Evolutionary conservation across 2,113 vertebrate species (phyloP).

Genomic region (Pluvianellus socialis): DNA sequence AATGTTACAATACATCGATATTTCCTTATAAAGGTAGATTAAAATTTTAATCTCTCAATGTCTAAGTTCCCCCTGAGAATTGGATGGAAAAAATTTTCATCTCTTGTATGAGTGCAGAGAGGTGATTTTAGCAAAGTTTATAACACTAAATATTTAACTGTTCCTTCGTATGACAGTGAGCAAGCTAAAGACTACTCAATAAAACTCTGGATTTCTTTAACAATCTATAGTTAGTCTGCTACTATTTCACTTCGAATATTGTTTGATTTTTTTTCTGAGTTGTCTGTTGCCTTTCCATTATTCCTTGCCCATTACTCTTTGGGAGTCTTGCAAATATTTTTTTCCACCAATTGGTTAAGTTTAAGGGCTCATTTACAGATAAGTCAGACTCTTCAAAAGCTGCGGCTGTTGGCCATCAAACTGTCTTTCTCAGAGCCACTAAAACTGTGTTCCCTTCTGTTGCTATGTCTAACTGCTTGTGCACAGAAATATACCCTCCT

Average conservation of each 20-base stretch:
- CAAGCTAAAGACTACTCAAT: neutral
- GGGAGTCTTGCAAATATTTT: neutral
- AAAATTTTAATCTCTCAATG: slow-evolving; percentile 21
- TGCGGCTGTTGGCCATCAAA: neutral
- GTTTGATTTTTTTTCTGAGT: neutral
- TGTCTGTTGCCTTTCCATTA: neutral
- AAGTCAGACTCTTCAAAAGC: neutral
- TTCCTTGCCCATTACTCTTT: neutral
- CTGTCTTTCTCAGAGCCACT: neutral
- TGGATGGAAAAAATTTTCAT: neutral
- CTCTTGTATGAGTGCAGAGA: neutral
- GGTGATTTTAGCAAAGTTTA: neutral
- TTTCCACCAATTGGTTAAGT: neutral
- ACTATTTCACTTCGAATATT: neutral
- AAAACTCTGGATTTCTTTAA: neutral
- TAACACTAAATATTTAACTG: neutral
- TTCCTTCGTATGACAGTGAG: neutral
- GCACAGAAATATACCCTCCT: neutral
- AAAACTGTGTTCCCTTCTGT: neutral
- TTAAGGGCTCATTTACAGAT: neutral
- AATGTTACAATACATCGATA: neutral
- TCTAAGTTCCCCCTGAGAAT: neutral
- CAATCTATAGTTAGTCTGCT: neutral
- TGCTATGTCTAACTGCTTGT: neutral
- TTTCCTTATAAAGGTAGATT: neutral